phyloP scores from a whole-genome alignment of 2,797 vertebrate genomes.

The Melanotaenia pygmaea region DNA sequence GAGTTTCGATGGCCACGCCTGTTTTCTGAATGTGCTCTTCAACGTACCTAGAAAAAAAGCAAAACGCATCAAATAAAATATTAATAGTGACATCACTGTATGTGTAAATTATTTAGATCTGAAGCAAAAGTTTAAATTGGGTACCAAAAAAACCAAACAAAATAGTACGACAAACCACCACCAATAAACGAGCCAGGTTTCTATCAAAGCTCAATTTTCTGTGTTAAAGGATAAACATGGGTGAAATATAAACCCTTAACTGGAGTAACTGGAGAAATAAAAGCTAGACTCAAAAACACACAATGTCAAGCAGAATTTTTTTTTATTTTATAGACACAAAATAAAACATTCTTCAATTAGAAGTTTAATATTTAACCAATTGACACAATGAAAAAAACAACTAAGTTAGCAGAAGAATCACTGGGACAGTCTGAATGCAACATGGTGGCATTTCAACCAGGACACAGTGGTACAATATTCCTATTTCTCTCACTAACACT shows the following conservation, averaged over 20 bases:
- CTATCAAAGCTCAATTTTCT: neutral
- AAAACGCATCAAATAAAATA: neutral
- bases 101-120: neutral
- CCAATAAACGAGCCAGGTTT: neutral
- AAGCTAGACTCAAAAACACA: neutral
- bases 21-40: constrained; percentile 88
- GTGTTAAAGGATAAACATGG: neutral
- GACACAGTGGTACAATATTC: neutral
- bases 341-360: neutral
- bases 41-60: constrained; percentile 79
- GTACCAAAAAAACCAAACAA: neutral
- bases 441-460: neutral
- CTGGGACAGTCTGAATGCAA: neutral
- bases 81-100: neutral
- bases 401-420: neutral
- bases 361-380: neutral
- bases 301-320: neutral
- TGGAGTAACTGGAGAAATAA: neutral
- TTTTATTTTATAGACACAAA: neutral
- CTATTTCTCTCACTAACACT: neutral
- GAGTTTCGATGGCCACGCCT: constrained; percentile 87
- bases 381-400: neutral
- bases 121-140: neutral
- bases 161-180: neutral
- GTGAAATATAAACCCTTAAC: neutral